Evolutionary conservation across 2,797 vertebrate species (phyloP).

Genomic region (Psittacula derbiana): DNA sequence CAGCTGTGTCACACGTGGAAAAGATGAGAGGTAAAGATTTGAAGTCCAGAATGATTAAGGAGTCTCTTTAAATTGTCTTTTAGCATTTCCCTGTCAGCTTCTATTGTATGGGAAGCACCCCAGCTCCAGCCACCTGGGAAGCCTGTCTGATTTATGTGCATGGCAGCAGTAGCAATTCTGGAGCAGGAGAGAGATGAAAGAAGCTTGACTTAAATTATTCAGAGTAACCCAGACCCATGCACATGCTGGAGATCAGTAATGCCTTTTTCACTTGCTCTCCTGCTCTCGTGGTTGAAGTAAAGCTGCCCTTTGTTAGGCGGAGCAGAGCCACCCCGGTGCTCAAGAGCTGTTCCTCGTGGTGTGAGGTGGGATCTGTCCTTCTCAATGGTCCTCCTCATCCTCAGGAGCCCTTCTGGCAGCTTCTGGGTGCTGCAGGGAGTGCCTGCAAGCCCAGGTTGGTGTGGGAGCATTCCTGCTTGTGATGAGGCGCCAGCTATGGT

Average conservation of each 20-base stretch:
- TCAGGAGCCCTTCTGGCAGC: background rate
- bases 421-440: background rate
- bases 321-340: background rate
- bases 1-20: background rate
- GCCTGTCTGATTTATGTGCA: background rate
- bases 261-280: background rate
- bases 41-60: background rate
- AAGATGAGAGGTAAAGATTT: background rate
- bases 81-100: background rate
- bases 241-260: background rate
- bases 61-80: constrained; percentile 20
- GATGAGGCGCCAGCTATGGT: background rate
- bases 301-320: background rate
- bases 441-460: background rate
- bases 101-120: background rate
- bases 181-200: constrained; percentile 29
- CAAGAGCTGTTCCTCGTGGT: background rate
- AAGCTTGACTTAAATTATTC: constrained; percentile 21
- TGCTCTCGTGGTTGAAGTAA: accelerated
- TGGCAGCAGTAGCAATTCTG: background rate
- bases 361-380: background rate
- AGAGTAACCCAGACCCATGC: background rate
- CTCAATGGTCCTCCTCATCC: background rate
- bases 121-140: background rate
- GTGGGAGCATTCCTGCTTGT: accelerated